Conservation (phyloP, 2,113 vertebrate genomes). For the Alectura lathami region DNA sequence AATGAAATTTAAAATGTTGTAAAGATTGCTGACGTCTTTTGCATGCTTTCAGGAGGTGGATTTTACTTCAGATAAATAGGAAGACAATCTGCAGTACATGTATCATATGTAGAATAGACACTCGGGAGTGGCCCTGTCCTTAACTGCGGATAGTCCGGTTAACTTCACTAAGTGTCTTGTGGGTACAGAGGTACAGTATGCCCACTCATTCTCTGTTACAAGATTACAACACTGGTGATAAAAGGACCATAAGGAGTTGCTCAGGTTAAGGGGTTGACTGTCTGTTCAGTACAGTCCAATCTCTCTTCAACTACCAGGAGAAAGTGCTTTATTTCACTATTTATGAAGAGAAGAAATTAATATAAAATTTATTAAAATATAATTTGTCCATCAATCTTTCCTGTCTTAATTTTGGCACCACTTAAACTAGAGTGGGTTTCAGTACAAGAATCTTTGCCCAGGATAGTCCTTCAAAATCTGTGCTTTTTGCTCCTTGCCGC, state of each 20-base stretch:
- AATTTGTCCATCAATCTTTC: background rate
- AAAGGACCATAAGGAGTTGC: background rate
- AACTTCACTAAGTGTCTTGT: background rate
- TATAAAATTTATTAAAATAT: background rate
- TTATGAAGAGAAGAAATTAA: background rate
- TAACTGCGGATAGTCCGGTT: background rate
- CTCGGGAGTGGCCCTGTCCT: background rate
- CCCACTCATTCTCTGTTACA: background rate
- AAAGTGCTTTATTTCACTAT: background rate
- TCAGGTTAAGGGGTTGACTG: background rate
- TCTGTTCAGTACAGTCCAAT: background rate
- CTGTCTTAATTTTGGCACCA: background rate
- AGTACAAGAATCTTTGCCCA: background rate
- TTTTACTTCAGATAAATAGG: background rate
- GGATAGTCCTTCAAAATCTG: background rate
- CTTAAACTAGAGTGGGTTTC: background rate
- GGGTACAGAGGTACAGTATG: background rate
- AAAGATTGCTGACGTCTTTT: background rate
- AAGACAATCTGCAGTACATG: background rate
- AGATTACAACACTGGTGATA: background rate
- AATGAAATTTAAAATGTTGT: background rate
- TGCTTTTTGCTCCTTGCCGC: background rate
- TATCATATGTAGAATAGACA: background rate
- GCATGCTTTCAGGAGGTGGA: background rate
- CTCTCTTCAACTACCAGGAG: background rate